phyloP scores from a whole-genome alignment of 1,140 invertebrate genomes.

The Hydropsyche tenuis region DNA sequence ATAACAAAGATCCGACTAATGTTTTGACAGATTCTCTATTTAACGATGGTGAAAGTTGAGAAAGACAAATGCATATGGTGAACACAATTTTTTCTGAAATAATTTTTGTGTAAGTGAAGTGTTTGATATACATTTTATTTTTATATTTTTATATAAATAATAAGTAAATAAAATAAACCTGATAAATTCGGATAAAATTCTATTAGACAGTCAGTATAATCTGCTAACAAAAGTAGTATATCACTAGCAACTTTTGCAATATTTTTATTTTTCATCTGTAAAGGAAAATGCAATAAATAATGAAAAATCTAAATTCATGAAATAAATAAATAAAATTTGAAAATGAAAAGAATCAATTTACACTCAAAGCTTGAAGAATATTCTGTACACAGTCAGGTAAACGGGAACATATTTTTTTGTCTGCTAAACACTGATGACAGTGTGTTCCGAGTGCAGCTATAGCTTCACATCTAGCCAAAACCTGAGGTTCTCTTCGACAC shows the following conservation, averaged over 20 bases:
- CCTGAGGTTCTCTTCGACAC: conserved; percentile 87
- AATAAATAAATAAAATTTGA: conserved; percentile 9
- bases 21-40: conserved; percentile 70
- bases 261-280: conserved; percentile 80
- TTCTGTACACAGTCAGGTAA: conserved; percentile 82
- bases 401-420: conserved; percentile 51
- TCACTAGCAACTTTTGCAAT: conserved; percentile 90
- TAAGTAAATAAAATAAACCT: conserved; percentile 55
- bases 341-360: conserved; percentile 51
- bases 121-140: background rate
- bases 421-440: conserved; percentile 56
- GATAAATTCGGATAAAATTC: conserved; percentile 80
- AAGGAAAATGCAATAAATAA: background rate
- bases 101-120: background rate
- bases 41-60: conserved; percentile 56
- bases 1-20: conserved; percentile 82
- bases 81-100: conserved; percentile 57
- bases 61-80: conserved; percentile 60
- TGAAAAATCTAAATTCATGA: background rate
- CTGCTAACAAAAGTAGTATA: conserved; percentile 79
- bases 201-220: conserved; percentile 78
- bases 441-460: conserved; percentile 81
- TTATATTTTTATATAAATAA: conserved; percentile 53
- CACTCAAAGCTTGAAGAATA: conserved; percentile 85
- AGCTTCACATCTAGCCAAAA: conserved; percentile 87